Conservation (phyloP, 2,888 invertebrate species). For the Lissonota sp. region DNA sequence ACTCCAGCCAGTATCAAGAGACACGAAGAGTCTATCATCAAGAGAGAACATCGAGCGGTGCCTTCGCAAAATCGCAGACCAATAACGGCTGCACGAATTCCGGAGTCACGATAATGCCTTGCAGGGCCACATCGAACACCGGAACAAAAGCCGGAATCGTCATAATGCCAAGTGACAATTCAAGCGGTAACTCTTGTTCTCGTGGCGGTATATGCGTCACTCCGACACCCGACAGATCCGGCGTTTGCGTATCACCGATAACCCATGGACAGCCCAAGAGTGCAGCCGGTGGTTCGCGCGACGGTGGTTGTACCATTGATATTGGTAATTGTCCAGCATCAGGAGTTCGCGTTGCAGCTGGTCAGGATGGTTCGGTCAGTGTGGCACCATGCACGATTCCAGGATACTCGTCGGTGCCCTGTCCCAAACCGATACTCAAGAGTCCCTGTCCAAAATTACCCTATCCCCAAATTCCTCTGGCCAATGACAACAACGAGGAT, state of each 20-base stretch:
- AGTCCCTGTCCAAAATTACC: conserved; percentile 73
- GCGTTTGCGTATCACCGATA: conserved; percentile 78
- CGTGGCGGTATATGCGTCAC: conserved; percentile 77
- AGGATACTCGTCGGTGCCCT: conserved; percentile 72
- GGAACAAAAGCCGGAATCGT: conserved; percentile 79
- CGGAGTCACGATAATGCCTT: conserved; percentile 78
- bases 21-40: conserved; percentile 81
- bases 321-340: conserved; percentile 73
- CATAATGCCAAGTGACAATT: conserved; percentile 78
- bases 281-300: conserved; percentile 71
- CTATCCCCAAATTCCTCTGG: conserved; percentile 80
- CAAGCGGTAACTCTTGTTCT: conserved; percentile 72
- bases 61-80: conserved; percentile 15
- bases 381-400: conserved; percentile 74
- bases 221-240: conserved; percentile 78
- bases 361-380: conserved; percentile 75
- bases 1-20: conserved; percentile 81
- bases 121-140: conserved; percentile 76
- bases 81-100: conserved; percentile 75
- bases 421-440: conserved; percentile 74
- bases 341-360: conserved; percentile 76
- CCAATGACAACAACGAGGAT: conserved; percentile 69
- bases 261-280: conserved; percentile 55
- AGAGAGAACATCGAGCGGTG: conserved; percentile 59
- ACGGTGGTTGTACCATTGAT: conserved; percentile 73